Conservation (phyloP, 2,888 invertebrate species). For the Agrotis clavis region DNA sequence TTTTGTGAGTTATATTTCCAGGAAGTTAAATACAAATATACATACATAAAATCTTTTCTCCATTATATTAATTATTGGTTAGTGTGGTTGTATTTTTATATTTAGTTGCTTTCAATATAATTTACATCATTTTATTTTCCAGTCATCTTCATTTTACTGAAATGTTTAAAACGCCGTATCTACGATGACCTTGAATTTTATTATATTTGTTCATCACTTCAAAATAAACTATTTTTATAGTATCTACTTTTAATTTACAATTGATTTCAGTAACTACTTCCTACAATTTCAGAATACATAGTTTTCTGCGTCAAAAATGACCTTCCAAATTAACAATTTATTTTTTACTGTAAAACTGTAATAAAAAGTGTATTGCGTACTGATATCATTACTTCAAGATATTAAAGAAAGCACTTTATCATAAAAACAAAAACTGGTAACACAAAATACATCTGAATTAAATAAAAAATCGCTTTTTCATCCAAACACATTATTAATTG, state of each 20-base stretch:
- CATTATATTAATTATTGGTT: too few relatives aligned
- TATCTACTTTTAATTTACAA: not conserved
- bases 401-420: conserved; percentile 25
- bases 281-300: not conserved
- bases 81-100: too few relatives aligned
- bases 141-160: not conserved
- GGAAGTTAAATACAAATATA: too few relatives aligned
- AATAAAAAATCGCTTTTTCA: conserved; percentile 2
- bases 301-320: conserved; percentile 24
- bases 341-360: not conserved
- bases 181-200: not conserved
- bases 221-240: not conserved
- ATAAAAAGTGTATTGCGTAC: not conserved
- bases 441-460: conserved; percentile 2
- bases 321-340: not conserved
- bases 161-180: not conserved
- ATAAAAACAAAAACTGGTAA: not conserved
- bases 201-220: not conserved
- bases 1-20: too few relatives aligned
- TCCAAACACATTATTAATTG: not conserved
- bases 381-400: conserved; percentile 34
- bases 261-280: not conserved
- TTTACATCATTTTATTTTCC: not conserved
- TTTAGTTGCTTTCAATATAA: too few relatives aligned
- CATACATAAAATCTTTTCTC: too few relatives aligned